These are phyloP conservation scores for Syritta pipiens DNA, from an alignment of 2,888 invertebrate species.

Conservation along the genomic window DNA sequence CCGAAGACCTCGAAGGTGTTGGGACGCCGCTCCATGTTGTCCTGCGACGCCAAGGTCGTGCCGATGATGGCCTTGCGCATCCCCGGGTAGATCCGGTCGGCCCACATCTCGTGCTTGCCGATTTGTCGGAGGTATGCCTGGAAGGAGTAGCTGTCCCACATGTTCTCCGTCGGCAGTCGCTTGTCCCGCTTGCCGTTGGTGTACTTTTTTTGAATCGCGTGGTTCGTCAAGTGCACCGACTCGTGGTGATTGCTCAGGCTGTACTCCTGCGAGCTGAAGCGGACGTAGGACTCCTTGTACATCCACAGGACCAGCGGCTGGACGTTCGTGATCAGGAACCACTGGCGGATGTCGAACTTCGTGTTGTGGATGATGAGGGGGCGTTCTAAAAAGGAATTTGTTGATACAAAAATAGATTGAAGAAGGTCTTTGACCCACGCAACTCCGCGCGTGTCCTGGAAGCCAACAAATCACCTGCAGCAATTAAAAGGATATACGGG, in stretches of 20 bases:
- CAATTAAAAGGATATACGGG: too few species aligned
- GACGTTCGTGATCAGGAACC: conserved; percentile 95
- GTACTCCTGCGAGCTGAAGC: conserved; percentile 95
- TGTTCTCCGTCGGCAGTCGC: conserved; percentile 92
- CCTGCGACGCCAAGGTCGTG: conserved; percentile 92
- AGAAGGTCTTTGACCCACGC: background rate
- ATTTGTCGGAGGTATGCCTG: conserved; percentile 81
- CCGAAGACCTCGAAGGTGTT: conserved; percentile 97
- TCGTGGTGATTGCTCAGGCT: conserved; percentile 93
- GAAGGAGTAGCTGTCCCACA: conserved; percentile 95
- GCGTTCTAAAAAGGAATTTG: conserved; percentile 84
- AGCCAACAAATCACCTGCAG: too few species aligned
- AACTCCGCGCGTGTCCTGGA: background rate
- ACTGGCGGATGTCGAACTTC: conserved; percentile 97
- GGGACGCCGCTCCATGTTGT: conserved; percentile 87
- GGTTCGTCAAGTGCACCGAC: conserved; percentile 95
- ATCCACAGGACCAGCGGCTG: conserved; percentile 95
- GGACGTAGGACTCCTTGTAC: conserved; percentile 94
- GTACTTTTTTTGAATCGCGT: conserved; percentile 95
- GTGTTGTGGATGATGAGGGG: conserved; percentile 93
- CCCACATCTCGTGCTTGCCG: conserved; percentile 89
- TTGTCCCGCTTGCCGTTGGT: conserved; percentile 86
- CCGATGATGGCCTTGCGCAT: conserved; percentile 89
- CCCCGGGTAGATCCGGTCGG: conserved; percentile 90
- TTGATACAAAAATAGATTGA: background rate